These are phyloP conservation scores for Synanthedon tipuliformis DNA, from an alignment of 2,888 invertebrate genomes.

Conservation along the genomic window DNA sequence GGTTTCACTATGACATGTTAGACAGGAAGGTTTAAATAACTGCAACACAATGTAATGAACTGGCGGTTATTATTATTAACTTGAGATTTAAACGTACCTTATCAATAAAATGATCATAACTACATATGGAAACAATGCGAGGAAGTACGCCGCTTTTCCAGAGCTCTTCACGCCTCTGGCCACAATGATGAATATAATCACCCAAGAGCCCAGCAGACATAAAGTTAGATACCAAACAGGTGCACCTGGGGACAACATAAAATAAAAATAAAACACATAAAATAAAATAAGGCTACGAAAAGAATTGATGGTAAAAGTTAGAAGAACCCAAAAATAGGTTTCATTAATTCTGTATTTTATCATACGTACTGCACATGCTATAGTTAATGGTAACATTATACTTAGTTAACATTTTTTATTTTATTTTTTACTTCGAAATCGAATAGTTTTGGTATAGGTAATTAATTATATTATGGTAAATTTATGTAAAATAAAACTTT, in stretches of 20 bases:
- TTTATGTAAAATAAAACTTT: too few relatives aligned
- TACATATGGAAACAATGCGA: constrained; percentile 88
- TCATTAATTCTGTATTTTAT: too few relatives aligned
- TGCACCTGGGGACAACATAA: constrained; percentile 30
- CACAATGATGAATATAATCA: constrained; percentile 76
- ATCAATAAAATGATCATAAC: constrained; percentile 81
- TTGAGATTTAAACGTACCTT: constrained; percentile 33
- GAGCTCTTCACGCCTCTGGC: constrained; percentile 81
- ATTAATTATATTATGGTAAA: too few relatives aligned
- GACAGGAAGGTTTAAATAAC: too few relatives aligned
- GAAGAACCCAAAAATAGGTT: too few relatives aligned
- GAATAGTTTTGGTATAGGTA: too few relatives aligned
- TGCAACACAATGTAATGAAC: not conserved
- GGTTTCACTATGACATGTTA: too few relatives aligned
- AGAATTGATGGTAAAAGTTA: not conserved
- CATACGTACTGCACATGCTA: too few relatives aligned
- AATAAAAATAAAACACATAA: not conserved
- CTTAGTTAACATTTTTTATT: too few relatives aligned
- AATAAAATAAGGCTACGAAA: not conserved
- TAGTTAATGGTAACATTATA: too few relatives aligned
- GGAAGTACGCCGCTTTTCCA: constrained; percentile 87
- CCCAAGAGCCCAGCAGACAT: constrained; percentile 76
- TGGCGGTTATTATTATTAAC: constrained; percentile 2
- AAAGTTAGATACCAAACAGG: constrained; percentile 79
- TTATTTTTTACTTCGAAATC: too few relatives aligned